These are phyloP conservation scores for Chrysemys picta DNA, from an alignment of 2,113 vertebrate genomes.

Conservation along the genomic window DNA sequence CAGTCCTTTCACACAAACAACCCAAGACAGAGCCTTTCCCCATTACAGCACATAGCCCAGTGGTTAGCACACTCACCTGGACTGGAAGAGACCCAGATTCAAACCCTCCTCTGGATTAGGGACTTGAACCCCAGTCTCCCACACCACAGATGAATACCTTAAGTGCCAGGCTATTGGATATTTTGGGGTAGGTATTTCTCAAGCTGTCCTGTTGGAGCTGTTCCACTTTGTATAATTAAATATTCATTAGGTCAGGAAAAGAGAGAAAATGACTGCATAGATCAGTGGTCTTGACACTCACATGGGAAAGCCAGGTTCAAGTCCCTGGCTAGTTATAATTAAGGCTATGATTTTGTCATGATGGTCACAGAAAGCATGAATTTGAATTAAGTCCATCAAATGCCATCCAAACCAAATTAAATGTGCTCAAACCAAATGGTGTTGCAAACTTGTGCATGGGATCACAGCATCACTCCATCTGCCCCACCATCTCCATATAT, in stretches of 20 bases:
- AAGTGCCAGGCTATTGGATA: neutral
- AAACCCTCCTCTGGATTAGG: neutral
- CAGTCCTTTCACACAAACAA: neutral
- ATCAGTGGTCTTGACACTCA: neutral
- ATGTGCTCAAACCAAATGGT: no score
- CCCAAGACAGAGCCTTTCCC: neutral
- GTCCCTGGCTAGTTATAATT: neutral
- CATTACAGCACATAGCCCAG: neutral
- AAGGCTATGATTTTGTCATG: no score
- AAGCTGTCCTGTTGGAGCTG: neutral
- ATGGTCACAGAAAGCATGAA: no score
- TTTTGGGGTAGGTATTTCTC: neutral
- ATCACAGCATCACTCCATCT: no score
- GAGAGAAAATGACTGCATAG: neutral
- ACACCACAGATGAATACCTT: neutral
- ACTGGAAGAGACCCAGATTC: neutral
- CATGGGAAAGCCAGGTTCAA: neutral
- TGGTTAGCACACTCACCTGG: neutral
- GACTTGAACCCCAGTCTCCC: neutral
- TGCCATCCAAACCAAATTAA: no score
- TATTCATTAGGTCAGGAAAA: neutral
- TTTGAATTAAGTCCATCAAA: no score
- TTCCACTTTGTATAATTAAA: neutral
- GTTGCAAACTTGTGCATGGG: no score
- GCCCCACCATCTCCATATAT: no score